These are phyloP conservation scores for Gobio gobio DNA, from an alignment of 2,113 vertebrate genomes.

Conservation along the genomic window DNA sequence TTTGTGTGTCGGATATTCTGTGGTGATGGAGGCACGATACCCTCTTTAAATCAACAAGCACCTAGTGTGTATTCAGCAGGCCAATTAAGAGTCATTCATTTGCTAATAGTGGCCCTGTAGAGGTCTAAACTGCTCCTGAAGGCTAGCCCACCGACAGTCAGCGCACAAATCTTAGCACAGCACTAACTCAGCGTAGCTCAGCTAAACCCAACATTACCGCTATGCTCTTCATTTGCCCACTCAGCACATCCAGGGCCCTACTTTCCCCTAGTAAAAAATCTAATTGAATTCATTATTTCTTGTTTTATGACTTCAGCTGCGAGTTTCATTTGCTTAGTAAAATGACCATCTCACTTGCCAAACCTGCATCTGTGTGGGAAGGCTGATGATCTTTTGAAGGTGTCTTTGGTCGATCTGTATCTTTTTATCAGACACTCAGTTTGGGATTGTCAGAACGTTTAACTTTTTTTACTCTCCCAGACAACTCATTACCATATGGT, in stretches of 20 bases:
- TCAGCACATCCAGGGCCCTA: constrained; percentile 77
- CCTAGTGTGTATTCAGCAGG: constrained; percentile 73
- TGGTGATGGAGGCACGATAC: constrained; percentile 41
- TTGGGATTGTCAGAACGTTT: constrained; percentile 1
- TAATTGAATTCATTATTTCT: constrained; percentile 83
- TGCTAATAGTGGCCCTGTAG: constrained; percentile 76
- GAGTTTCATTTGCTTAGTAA: constrained; percentile 80
- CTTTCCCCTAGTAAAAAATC: constrained; percentile 78
- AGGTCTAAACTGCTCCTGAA: constrained; percentile 75
- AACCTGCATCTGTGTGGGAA: constrained; percentile 51
- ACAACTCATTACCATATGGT: background rate
- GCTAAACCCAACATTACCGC: constrained; percentile 62
- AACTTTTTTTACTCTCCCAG: background rate
- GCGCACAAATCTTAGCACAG: constrained; percentile 68
- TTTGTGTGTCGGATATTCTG: constrained; percentile 44
- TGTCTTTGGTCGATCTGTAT: constrained; percentile 61
- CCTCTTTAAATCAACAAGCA: constrained; percentile 75
- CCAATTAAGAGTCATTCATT: constrained; percentile 81
- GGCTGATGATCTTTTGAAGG: constrained; percentile 77
- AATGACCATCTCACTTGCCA: constrained; percentile 46
- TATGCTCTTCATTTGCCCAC: constrained; percentile 66
- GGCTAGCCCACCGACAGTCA: constrained; percentile 68
- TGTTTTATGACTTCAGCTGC: constrained; percentile 78
- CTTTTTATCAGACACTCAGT: constrained; percentile 1
- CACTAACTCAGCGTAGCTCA: constrained; percentile 63